Evolutionary conservation across 2,888 invertebrate species (phyloP).

Genomic region (Yponomeuta cagnagella): DNA sequence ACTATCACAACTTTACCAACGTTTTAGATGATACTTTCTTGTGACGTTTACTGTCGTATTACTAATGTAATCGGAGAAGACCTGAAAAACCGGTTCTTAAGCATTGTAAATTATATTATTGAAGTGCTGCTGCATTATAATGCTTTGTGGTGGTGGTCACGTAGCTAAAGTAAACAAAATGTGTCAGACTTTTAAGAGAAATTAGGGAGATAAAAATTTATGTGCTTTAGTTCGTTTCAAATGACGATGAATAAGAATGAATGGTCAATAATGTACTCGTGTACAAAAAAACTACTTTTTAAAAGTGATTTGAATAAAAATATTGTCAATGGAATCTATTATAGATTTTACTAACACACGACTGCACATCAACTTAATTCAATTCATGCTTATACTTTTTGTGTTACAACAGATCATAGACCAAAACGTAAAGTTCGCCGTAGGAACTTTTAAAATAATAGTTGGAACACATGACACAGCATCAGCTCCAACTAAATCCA

Average conservation of each 20-base stretch:
- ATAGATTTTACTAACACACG: too few relatives aligned
- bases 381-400: too few relatives aligned
- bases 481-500: slow-evolving; percentile 34
- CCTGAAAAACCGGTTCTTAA: too few relatives aligned
- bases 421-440: too few relatives aligned
- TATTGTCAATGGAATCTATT: too few relatives aligned
- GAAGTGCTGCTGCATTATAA: slow-evolving; percentile 10
- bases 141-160: slow-evolving; percentile 22
- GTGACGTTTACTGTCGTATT: neutral
- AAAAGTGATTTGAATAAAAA: neutral
- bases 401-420: too few relatives aligned
- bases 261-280: neutral
- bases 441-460: neutral
- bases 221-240: neutral
- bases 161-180: slow-evolving; percentile 20
- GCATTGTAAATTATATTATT: too few relatives aligned
- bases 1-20: too few relatives aligned
- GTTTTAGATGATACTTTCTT: too few relatives aligned
- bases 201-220: slow-evolving; percentile 10
- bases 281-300: neutral
- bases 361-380: too few relatives aligned
- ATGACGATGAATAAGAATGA: neutral
- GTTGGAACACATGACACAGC: neutral
- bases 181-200: too few relatives aligned
- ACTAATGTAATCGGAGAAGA: neutral